A percentile compares a stretch with the other conserved stretches of the same genome.
Evolutionary conservation across 2,888 invertebrate species (phyloP).

Genomic region (Drosophila neonasuta): DNA sequence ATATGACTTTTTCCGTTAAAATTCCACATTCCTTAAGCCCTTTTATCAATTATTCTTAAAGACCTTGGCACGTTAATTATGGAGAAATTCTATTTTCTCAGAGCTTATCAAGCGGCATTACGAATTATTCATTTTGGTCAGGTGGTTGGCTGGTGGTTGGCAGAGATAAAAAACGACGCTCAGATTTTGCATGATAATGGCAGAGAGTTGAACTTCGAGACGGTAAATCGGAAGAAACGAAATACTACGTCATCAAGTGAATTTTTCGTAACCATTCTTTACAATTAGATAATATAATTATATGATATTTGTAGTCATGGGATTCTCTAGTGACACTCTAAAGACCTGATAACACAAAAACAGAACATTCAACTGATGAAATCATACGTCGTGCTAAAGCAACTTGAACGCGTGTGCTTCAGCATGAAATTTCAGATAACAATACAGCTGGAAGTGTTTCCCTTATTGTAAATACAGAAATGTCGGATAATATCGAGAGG

Average conservation of each 20-base stretch:
- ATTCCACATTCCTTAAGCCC: conserved; percentile 22
- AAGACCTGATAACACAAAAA: conserved; percentile 2
- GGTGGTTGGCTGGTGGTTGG: conserved; percentile 64
- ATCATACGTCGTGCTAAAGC: conserved; percentile 16
- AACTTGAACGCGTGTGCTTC: conserved; percentile 2
- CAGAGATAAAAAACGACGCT: conserved; percentile 13
- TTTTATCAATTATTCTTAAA: conserved; percentile 38
- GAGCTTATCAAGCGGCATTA: conserved; percentile 46
- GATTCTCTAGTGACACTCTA: conserved; percentile 10
- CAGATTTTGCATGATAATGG: conserved; percentile 26
- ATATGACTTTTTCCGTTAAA: conserved; percentile 13
- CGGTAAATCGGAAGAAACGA: conserved; percentile 16
- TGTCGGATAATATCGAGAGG: background rate
- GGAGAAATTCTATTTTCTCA: conserved; percentile 23
- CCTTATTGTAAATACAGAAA: conserved; percentile 8
- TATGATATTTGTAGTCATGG: conserved; percentile 22
- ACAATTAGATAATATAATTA: conserved; percentile 31
- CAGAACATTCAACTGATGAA: conserved; percentile 26
- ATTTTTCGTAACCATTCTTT: conserved; percentile 26
- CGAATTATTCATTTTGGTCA: conserved; percentile 48
- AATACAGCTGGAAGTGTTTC: background rate
- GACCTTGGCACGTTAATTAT: conserved; percentile 30
- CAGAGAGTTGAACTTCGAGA: conserved; percentile 14
- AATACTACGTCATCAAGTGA: conserved; percentile 45
- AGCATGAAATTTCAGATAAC: conserved; percentile 9